Base-by-base conservation (phyloP, 2,888 invertebrate genomes). In the Dynastes hyllus region DNA sequence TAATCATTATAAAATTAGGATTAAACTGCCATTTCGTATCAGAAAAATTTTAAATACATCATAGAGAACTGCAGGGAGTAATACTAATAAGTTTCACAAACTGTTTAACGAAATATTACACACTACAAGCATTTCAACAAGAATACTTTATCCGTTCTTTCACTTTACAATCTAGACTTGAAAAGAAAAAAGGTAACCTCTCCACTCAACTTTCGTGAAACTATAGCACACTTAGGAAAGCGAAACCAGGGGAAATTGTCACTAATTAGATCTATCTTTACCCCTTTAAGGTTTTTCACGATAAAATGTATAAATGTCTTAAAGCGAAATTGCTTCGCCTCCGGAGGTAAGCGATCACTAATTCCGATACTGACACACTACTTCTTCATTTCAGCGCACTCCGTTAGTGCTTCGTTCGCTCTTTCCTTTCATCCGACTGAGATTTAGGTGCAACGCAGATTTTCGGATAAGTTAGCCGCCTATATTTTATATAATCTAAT, bases 261-360 rank as follows among this genome's bases (percentile, higher is more conserved):
- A 69, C 69, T 69, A 69, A 69, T 69, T 69, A 69, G 69, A 69
- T 69, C 27, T 69, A 50, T 69, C 69, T 69, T 50, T 50, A 69
- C 69, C 51, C 37, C n/a, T n/a, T n/a, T n/a, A n/a, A n/a, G n/a
- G n/a, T 69, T 69, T 69, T 69, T 69, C 45, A 50, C 50, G 69
- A 69, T 69, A 69, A 51, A 45, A 37, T 51, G 69, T 69, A 50
- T 69, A 69, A 51, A 69, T 27, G 50, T 51, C 69, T 45, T 50
- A 50, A 22, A 50, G 51, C 3, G 50, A 50, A 51, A 69, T 50
- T 69, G 45, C n/a, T 51, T 69, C 69, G 69, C 29, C 45, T 45
- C 50, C 16, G 27, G 29, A 69, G 50, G 40, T 69, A 51, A 69
- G 69, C 50, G 50, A 69, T 9, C 50, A 69, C 16, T 45, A 50